A percentile compares a stretch with the other conserved stretches of the same genome.
Evolutionary conservation across 2,797 vertebrate genomes (phyloP).

Genomic region (Tauraco hartlaubi): DNA sequence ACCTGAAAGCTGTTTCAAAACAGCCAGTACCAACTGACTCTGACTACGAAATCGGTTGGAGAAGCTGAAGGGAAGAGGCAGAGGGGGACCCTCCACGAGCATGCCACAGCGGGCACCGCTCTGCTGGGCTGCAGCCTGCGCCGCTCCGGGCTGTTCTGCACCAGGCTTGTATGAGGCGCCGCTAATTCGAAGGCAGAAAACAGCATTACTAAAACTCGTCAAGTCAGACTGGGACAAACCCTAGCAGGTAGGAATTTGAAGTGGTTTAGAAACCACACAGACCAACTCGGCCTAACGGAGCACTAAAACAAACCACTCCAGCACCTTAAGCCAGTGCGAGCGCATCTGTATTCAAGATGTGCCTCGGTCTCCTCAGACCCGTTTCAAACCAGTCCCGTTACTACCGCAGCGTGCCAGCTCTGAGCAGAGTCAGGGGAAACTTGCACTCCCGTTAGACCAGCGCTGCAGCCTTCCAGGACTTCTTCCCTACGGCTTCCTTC

Average conservation of each 20-base stretch:
- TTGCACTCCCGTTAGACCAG: not conserved
- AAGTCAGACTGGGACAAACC: slow-evolving; percentile 14
- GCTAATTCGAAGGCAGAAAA: slow-evolving; percentile 1
- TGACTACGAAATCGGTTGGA: not conserved
- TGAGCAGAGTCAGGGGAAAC: not conserved
- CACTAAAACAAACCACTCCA: slow-evolving; percentile 63
- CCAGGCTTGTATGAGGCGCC: fast-evolving
- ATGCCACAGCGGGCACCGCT: fast-evolving
- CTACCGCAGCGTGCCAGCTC: not conserved
- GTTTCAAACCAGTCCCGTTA: slow-evolving; percentile 12
- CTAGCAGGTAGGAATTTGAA: slow-evolving; percentile 33
- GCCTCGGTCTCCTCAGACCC: slow-evolving; percentile 10
- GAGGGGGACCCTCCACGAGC: not conserved
- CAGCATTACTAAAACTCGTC: not conserved
- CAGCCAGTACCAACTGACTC: not conserved
- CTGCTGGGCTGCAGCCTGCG: not conserved
- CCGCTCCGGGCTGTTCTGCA: not conserved
- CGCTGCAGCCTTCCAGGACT: not conserved
- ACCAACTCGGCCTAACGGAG: slow-evolving; percentile 64
- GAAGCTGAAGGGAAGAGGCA: not conserved
- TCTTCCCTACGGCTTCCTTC: not conserved
- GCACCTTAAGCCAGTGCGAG: slow-evolving; percentile 69
- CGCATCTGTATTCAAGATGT: slow-evolving; percentile 56
- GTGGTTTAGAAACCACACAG: slow-evolving; percentile 58
- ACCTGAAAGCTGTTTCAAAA: not conserved